Evolutionary conservation across 2,888 invertebrate genomes (phyloP).

Genomic region (Ptilodon capucinus): DNA sequence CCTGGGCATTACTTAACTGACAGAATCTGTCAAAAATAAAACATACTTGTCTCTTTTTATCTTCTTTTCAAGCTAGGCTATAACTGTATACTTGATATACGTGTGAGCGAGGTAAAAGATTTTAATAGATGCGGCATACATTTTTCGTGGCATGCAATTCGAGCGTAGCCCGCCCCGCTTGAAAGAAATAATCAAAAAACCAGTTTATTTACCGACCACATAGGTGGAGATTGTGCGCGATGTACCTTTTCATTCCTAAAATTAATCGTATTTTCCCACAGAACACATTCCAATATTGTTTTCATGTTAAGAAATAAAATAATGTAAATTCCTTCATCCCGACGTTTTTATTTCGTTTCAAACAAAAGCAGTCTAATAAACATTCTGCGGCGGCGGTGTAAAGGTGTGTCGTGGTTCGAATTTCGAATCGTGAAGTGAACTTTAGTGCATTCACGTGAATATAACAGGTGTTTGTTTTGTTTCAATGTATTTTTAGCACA

Average conservation of each 20-base stretch:
- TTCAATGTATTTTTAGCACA: conserved; percentile 35
- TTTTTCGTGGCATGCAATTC: conserved; percentile 12
- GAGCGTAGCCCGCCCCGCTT: conserved; percentile 16
- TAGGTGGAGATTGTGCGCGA: conserved; percentile 45
- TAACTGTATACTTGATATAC: neutral
- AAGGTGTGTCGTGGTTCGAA: conserved; percentile 70
- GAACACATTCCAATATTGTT: conserved; percentile 3
- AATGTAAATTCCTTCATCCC: neutral
- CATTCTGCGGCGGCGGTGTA: conserved; percentile 16
- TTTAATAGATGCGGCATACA: conserved; percentile 1
- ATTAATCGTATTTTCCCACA: conserved; percentile 45
- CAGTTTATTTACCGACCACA: conserved; percentile 76
- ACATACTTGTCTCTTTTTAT: conserved; percentile 10
- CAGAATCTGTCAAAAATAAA: neutral
- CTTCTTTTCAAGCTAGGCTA: conserved; percentile 4
- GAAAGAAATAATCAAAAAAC: conserved; percentile 63
- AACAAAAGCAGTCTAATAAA: neutral
- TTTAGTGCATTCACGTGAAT: conserved; percentile 65
- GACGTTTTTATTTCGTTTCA: neutral
- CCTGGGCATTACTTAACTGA: too few species aligned
- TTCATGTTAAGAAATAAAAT: neutral
- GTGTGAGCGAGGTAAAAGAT: conserved; percentile 10
- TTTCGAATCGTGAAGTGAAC: conserved; percentile 65
- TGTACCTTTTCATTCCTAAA: conserved; percentile 29
- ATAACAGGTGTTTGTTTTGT: conserved; percentile 49